Evolutionary conservation across 1,140 invertebrate genomes (phyloP).

Genomic region (Schmidtea mediterranea): DNA sequence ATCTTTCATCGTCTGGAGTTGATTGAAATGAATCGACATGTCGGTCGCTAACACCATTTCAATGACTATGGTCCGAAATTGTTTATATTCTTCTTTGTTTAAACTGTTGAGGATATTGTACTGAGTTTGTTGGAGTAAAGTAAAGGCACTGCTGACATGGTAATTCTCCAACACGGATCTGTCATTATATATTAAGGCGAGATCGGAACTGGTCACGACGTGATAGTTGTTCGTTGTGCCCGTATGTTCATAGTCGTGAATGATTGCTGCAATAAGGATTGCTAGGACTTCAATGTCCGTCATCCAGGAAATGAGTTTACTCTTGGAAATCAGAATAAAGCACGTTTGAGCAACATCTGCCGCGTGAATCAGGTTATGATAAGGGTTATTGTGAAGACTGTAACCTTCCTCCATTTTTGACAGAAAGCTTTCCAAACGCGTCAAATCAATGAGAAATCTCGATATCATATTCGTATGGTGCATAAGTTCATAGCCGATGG

Average conservation of each 20-base stretch:
- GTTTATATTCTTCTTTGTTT: conserved; percentile 52
- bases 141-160: conserved; percentile 3
- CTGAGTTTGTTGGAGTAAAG: conserved; percentile 30
- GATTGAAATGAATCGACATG: conserved; percentile 90
- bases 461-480: conserved; percentile 68
- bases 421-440: conserved; percentile 20
- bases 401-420: conserved; percentile 20
- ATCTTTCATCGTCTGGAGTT: conserved; percentile 77
- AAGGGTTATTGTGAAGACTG: conserved; percentile 44
- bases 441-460: conserved; percentile 35
- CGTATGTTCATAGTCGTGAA: conserved; percentile 72
- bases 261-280: conserved; percentile 54
- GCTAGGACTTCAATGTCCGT: conserved; percentile 70
- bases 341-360: conserved; percentile 70
- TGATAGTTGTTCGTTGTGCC: conserved; percentile 83
- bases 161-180: conserved; percentile 6
- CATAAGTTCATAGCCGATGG: conserved; percentile 57
- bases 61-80: conserved; percentile 66
- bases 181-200: conserved; percentile 7
- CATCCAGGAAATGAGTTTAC: conserved; percentile 60
- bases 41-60: conserved; percentile 82
- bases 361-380: conserved; percentile 70
- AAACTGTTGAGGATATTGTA: conserved; percentile 65
- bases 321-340: conserved; percentile 60
- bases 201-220: conserved; percentile 46